Percentiles rank a stretch among this genome's conserved stretches.
These are phyloP conservation scores for Camelus bactrianus DNA, from an alignment of 2,113 vertebrate genomes.

Conservation along the genomic window DNA sequence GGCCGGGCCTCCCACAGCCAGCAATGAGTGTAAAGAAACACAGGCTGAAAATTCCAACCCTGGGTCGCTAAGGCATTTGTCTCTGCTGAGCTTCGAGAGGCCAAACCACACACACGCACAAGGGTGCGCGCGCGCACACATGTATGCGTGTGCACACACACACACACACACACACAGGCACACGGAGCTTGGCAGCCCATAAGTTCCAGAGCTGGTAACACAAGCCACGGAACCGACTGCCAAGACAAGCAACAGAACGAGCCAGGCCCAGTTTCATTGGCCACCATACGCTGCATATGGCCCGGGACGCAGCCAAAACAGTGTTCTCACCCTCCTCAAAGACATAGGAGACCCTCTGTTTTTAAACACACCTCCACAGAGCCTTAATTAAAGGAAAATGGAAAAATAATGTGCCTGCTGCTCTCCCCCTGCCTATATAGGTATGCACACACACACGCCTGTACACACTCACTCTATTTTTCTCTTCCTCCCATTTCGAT, in stretches of 20 bases:
- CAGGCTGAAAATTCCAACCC: constrained; percentile 80
- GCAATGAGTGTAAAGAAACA: constrained; percentile 73
- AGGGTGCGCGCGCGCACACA: background rate
- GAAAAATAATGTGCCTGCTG: constrained; percentile 87
- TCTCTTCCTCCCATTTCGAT: constrained; percentile 84
- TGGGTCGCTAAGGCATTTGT: constrained; percentile 85
- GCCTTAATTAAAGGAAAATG: constrained; percentile 91
- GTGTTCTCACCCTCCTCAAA: constrained; percentile 91
- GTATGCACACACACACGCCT: constrained; percentile 53
- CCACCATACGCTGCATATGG: constrained; percentile 90
- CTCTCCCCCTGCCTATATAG: constrained; percentile 71
- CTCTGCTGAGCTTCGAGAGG: constrained; percentile 83
- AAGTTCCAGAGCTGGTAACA: constrained; percentile 91
- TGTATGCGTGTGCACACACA: background rate
- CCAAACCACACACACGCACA: constrained; percentile 81
- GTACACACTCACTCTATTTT: constrained; percentile 76
- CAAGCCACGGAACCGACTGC: constrained; percentile 88
- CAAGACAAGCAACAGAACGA: constrained; percentile 91
- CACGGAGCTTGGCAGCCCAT: constrained; percentile 88
- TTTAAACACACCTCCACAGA: constrained; percentile 91
- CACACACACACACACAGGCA: constrained; percentile 61
- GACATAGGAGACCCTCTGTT: constrained; percentile 92
- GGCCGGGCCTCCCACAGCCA: constrained; percentile 60
- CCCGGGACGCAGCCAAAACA: constrained; percentile 88
- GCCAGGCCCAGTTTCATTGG: constrained; percentile 91